Base-by-base conservation (phyloP, 2,888 invertebrate genomes). In the Hydrotaea cyrtoneurina region DNA sequence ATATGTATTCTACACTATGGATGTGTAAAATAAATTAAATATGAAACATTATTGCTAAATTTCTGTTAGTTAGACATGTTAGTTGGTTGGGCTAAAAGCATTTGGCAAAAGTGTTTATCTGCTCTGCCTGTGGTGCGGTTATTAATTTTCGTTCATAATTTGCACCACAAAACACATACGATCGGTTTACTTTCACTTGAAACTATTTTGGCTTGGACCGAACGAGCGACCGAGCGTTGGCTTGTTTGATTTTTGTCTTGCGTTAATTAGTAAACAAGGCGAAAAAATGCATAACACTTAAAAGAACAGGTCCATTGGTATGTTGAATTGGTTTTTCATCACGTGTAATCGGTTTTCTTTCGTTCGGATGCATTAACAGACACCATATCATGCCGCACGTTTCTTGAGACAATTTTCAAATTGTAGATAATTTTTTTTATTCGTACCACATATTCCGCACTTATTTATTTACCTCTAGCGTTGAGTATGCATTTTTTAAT, bases 181-280 rank as follows among this genome's bases (percentile, higher is more conserved):
- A 15, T 46, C 21, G 69, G 64, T 74, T 76, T 77, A 85, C 85
- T 85, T 85, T 85, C 85, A 85, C 85, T 85, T 39, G 26, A 71
- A 74, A 46, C 43, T 53, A 73, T 76, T 31, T 31, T 64, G 21
- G 43, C 15, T 19, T 46, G 69, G 69, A 43, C 69, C 69, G 46
- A 15, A 4, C 13, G n/a, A 50, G 13, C 13, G n/a, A 50, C 2
- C 4, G 2, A 43, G 43, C 50, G 50, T n/a, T n/a, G n/a, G 0
- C 2, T 50, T 50, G 50, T 78, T 46, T 78, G 46, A 21, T 59
- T 76, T 80, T 76, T 59, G 72, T 66, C 75, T 77, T n/a, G 66
- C 76, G 50, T 50, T 82, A 79, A 76, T 82, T 81, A 76, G 66
- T 66, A 13, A 64, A 71, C 15, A 74, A 43, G 59, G 57, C 17